Conservation (phyloP, 2,113 vertebrate genomes). For the Sphyrna mokarran region DNA sequence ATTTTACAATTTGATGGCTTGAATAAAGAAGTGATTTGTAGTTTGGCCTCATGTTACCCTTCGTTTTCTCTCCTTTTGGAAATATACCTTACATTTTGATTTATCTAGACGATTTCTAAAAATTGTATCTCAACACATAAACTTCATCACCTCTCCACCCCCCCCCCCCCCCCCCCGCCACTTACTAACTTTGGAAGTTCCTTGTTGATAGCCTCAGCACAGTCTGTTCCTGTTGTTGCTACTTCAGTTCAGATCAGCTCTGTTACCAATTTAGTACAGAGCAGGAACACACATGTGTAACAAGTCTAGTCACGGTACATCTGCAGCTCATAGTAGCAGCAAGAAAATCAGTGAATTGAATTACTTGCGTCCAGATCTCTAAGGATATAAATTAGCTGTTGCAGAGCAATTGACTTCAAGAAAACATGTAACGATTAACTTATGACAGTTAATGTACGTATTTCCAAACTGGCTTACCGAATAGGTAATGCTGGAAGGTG, state of each 20-base stretch:
- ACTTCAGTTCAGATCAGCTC: background rate
- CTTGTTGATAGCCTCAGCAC: background rate
- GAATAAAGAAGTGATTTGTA: background rate
- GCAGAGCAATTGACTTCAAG: background rate
- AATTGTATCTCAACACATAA: background rate
- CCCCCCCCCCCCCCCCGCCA: background rate
- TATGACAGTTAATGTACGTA: too few relatives aligned
- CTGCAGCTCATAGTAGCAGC: background rate
- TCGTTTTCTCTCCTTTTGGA: background rate
- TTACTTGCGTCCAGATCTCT: background rate
- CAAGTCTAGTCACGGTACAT: background rate
- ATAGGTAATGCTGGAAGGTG: background rate
- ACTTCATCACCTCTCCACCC: too few relatives aligned
- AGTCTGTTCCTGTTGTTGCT: too few relatives aligned
- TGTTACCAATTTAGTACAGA: background rate
- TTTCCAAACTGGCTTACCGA: background rate
- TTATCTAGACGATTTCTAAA: background rate
- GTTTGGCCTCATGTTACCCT: background rate
- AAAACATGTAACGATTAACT: background rate
- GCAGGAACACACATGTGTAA: background rate
- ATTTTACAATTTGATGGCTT: background rate
- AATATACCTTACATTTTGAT: background rate
- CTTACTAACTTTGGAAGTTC: background rate
- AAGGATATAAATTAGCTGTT: background rate
- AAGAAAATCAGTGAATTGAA: background rate